Evolutionary conservation across 2,888 invertebrate genomes (phyloP).

Genomic region (Archips crataeganus): DNA sequence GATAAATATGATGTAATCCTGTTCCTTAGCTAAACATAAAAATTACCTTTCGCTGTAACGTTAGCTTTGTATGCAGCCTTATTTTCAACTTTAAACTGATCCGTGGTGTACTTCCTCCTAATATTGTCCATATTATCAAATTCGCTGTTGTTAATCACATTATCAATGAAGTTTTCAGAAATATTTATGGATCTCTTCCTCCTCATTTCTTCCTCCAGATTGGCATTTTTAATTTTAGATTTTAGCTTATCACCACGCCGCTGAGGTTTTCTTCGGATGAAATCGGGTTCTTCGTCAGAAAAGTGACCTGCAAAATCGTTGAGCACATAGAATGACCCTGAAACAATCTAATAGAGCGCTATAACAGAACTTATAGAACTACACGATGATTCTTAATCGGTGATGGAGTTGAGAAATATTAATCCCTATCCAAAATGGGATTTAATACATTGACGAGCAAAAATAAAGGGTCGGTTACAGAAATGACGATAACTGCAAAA

Average conservation of each 20-base stretch:
- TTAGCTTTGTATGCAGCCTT: neutral
- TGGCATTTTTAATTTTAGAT: constrained; percentile 41
- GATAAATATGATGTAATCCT: no score
- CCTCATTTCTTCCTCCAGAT: constrained; percentile 52
- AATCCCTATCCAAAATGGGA: no score
- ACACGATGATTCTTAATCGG: no score
- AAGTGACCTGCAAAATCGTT: constrained; percentile 46
- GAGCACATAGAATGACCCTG: no score
- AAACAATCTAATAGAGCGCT: no score
- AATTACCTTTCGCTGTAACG: neutral
- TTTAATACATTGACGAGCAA: no score
- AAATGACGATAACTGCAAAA: no score
- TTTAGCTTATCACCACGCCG: constrained; percentile 44
- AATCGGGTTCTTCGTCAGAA: constrained; percentile 59
- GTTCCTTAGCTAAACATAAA: no score
- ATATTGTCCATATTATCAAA: constrained; percentile 43
- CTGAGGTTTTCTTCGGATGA: constrained; percentile 32
- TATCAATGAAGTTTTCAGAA: constrained; percentile 55
- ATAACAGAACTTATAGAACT: no score
- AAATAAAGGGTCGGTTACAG: no score
- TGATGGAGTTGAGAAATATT: no score
- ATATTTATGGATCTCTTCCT: constrained; percentile 59
- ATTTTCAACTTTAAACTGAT: neutral
- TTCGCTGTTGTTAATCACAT: constrained; percentile 52
- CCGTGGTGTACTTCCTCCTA: constrained; percentile 16